Percentiles rank a stretch among this genome's conserved stretches.
Evolutionary conservation across 1,140 invertebrate species (phyloP).

Genomic region (Platorchestia sp.): DNA sequence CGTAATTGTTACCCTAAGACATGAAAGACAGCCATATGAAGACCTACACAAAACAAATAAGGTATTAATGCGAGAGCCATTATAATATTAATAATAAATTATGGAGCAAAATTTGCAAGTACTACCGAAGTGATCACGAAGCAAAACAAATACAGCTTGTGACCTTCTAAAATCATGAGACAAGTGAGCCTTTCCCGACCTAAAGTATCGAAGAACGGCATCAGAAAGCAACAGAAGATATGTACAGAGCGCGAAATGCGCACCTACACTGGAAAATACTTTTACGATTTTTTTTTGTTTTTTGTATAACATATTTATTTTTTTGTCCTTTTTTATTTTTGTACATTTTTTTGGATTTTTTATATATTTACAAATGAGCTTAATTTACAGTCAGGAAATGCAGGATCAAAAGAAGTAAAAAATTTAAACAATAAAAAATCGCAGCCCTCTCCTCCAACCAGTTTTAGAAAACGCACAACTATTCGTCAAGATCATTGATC

Average conservation of each 20-base stretch:
- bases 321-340: constrained; percentile 14
- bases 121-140: not conserved
- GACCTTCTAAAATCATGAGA: not conserved
- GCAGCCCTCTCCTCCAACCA: not conserved
- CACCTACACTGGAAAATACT: constrained; percentile 10
- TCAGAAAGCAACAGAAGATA: not conserved
- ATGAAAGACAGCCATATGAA: not conserved
- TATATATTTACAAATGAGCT: not conserved
- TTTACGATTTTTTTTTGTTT: constrained; percentile 15
- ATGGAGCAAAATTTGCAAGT: not conserved
- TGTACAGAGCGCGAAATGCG: not conserved
- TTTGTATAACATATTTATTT: constrained; percentile 23
- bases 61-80: not conserved
- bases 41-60: not conserved
- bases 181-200: not conserved
- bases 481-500: not conserved
- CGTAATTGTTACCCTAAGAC: not conserved
- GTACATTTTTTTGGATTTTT: constrained; percentile 33
- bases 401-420: not conserved
- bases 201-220: not conserved
- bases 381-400: constrained; percentile 29
- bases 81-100: not conserved
- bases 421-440: constrained; percentile 26
- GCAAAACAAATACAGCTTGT: constrained; percentile 43
- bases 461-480: not conserved